Base-by-base conservation (phyloP, 1,140 invertebrate genomes). In the Latrodectus geometricus region DNA sequence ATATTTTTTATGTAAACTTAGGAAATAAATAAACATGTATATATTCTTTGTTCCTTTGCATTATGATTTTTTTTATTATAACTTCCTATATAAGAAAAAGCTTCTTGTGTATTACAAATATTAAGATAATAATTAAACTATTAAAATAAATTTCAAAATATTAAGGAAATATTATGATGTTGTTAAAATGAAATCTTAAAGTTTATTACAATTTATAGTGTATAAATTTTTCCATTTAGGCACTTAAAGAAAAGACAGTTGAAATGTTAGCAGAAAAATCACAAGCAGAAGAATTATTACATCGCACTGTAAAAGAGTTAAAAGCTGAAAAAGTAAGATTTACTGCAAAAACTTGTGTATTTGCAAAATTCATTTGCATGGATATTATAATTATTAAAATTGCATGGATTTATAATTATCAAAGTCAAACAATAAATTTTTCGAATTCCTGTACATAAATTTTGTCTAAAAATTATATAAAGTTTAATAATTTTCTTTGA, bases 261-360 rank as follows among this genome's bases (percentile, higher is more conserved):
- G 21, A 74, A 65, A 2, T 83, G 14, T 48, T 83, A 52, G n/a
- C 54, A 9, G 69, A 74, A 49, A 83, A 68, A 74, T 54, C 70
- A 11, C 69, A 74, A 61, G 54, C 61, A 68, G 82, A 84, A 68
- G 82, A 76, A 52, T 76, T 35, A 15, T 48, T 50, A 3, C n/a
- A 75, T 35, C 52, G 68, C n/a, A 4, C 65, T 9, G 73, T 68
- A 76, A 76, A 76, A 49, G 76, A 84, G 9, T 21, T 76, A 48
- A 76, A 75, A 68, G n/a, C 82, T n/a, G 65, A 84, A 21, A 17
- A 84, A 48, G 82, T 84, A 66, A 66, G 68, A 52, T 20, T 65
- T 23, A 68, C 12, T 69, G 1, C 12, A 69, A 9, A n/a, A n/a
- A 2, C 9, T n/a, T 69, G 14, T 69, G 4, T 68, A 9, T 68